A percentile compares a stretch with the other conserved stretches of the same genome.
Evolutionary conservation across 2,797 vertebrate species (phyloP).

Genomic region (Neoniphon sammara): DNA sequence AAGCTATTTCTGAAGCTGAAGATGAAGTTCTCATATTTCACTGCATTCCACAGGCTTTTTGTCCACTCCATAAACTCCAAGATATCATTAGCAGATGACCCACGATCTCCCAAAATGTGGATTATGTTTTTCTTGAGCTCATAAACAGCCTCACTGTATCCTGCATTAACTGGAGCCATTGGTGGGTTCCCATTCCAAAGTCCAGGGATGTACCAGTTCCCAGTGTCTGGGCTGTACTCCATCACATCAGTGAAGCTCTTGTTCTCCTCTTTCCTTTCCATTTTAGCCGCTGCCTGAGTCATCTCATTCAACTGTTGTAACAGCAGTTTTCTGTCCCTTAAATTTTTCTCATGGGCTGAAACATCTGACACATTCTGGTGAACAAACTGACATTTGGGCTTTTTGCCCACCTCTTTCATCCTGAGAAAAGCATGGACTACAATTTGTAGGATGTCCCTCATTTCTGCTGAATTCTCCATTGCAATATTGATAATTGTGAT

Average conservation of each 20-base stretch:
- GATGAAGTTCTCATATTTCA: slow-evolving; percentile 66
- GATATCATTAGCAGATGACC: slow-evolving; percentile 48
- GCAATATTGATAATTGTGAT: slow-evolving; percentile 13
- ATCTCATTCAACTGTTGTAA: slow-evolving; percentile 67
- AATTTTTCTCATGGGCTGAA: slow-evolving; percentile 65
- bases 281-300: slow-evolving; percentile 61
- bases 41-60: slow-evolving; percentile 72
- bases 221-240: slow-evolving; percentile 68
- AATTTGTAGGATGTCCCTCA: slow-evolving; percentile 27
- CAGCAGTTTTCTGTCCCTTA: slow-evolving; percentile 63
- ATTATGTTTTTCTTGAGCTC: slow-evolving; percentile 78
- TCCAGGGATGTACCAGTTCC: slow-evolving; percentile 73
- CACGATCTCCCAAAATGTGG: slow-evolving; percentile 56
- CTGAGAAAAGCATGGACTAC: slow-evolving; percentile 5
- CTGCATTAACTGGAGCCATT: slow-evolving; percentile 74
- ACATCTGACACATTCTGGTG: slow-evolving; percentile 74
- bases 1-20: slow-evolving; percentile 76
- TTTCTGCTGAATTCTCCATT: slow-evolving; percentile 12
- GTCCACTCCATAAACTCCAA: slow-evolving; percentile 75
- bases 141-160: slow-evolving; percentile 75
- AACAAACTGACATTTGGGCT: slow-evolving; percentile 67
- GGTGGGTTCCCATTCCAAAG: slow-evolving; percentile 77
- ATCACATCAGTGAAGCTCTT: slow-evolving; percentile 65
- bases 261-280: slow-evolving; percentile 50
- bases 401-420: slow-evolving; percentile 44